Evolutionary conservation across 2,113 vertebrate species (phyloP), one percentile per base, ranked within the genome.

Genomic region (Echinops telfairi): DNA sequence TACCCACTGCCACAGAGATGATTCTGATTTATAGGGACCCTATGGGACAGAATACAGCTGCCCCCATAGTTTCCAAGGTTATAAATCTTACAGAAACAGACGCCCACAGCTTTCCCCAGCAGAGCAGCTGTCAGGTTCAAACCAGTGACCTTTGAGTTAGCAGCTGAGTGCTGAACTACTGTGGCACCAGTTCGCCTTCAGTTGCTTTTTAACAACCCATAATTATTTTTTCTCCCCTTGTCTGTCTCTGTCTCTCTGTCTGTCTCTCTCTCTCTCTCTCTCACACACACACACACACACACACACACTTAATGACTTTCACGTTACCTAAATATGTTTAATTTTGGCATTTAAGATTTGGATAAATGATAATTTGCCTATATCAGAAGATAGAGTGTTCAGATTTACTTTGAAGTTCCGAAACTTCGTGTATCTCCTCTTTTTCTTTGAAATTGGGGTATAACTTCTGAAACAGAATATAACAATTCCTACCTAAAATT

Each of bases 311-410:
- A 1, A 36, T 82, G 80, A n/a, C 7, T 47, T 83, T 96, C n/a
- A 25, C 43, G 57, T 81, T 60, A 53, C 38, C 22, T 79, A 88
- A 95, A 78, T 96, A 95, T 91, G 82, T 93, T 76, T 86, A 84
- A 71, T 90, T 97, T 96, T 80, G 43, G 76, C 96, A 82, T 84
- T 91, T 97, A 93, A 95, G 96, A 89, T 97, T 96, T 96, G 53
- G 57, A 91, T 84, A 97, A 95, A 93, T 75, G 76, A 83, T 94
- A 95, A 95, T 92, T 20, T 97, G 68, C 3, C 75, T 6, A n/a
- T 16, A 29, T 95, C 36, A 96, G 80, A 22, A 96, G 95, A 27
- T 95, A 27, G 95, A 90, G 62, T 92, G 25, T 94, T 62, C 38
- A 43, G 92, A 96, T 71, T 94, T 94, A 15, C 88, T 95, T 82